Evolutionary conservation across 1,140 invertebrate species (phyloP).

Genomic region (Asbolus verrucosus): DNA sequence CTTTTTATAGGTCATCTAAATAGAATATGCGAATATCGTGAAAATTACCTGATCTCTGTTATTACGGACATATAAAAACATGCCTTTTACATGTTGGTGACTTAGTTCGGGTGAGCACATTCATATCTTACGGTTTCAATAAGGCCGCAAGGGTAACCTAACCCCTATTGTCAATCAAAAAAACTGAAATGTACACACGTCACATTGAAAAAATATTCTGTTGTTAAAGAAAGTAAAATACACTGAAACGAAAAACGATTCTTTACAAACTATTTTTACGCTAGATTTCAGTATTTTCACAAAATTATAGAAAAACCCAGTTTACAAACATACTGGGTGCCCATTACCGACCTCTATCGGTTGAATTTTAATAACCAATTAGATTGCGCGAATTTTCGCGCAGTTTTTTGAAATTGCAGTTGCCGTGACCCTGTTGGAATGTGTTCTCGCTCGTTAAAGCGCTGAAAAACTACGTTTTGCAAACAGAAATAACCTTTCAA

Average conservation of each 20-base stretch:
- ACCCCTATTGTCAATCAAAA: slow-evolving; percentile 59
- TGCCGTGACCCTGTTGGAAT: no score
- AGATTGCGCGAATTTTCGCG: slow-evolving; percentile 9
- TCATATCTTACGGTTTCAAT: slow-evolving; percentile 57
- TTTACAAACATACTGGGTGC: slow-evolving; percentile 63
- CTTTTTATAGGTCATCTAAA: slow-evolving; percentile 55
- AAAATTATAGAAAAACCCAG: slow-evolving; percentile 62
- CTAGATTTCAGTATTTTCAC: slow-evolving; percentile 55
- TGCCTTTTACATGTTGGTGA: slow-evolving; percentile 49
- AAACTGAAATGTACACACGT: slow-evolving; percentile 42
- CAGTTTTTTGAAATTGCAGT: slow-evolving; percentile 7
- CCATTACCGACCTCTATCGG: slow-evolving; percentile 58
- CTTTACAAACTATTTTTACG: slow-evolving; percentile 43
- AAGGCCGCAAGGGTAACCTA: slow-evolving; percentile 62
- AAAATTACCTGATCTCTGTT: slow-evolving; percentile 32
- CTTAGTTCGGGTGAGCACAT: slow-evolving; percentile 50
- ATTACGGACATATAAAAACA: slow-evolving; percentile 20
- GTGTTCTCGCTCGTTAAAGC: no score
- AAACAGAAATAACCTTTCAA: no score
- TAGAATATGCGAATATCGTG: slow-evolving; percentile 10
- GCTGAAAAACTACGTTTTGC: no score
- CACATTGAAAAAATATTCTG: slow-evolving; percentile 50
- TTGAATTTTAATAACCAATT: slow-evolving; percentile 48
- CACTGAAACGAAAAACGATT: slow-evolving; percentile 42
- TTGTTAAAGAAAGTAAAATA: slow-evolving; percentile 14